Base-by-base conservation (phyloP, 2,113 vertebrate genomes). In the Atrichornis clamosus region DNA sequence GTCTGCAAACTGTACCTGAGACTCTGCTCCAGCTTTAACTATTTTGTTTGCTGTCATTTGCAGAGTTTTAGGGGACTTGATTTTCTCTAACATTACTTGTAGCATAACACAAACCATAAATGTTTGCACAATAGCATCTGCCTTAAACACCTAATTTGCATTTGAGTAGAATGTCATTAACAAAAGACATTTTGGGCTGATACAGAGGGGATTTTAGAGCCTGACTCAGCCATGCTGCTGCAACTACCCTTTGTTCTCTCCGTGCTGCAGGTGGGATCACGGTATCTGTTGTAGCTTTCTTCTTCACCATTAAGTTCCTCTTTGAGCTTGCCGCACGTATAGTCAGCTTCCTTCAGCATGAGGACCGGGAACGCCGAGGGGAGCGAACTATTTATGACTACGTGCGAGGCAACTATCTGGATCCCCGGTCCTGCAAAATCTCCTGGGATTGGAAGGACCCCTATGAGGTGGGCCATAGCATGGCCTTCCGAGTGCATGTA, bases 231-330 rank as follows among this genome's bases (percentile, higher is more conserved):
- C 30, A 9, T n/a, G 53, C 62, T 92, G 35, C 65, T 90, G 59
- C 90, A 84, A 65, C 23, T 59, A 16, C 32, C 15, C 19, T 50
- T 41, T 94, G 20, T 95, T 97, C 60, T 98, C 24, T 97, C n/a
- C 50, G 75, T 95, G 15, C 78, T 63, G 37, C 96, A 99, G 99
- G 99, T 99, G 99, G 99, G 98, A 99, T 99, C 98, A 99, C 99
- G 81, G 99, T 99, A 96, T 99, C 98, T 98, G 99, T 99, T 98
- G 99, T 99, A 97, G 99, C 98, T 96, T 99, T 99, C 97, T 99
- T 99, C 98, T 99, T 99, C 97, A 99, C 99, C 97, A 99, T 99
- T 98, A 99, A 99, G 98, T 99, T 99, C 98, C 98, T 99, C 89
- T 99, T 99, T 97, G 99, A 99, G 98, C 99, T 99, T 97, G 99